Evolutionary conservation across 2,888 invertebrate genomes (phyloP), one percentile per base, ranked within the genome.

Genomic region (Lasioglossum calceatum): DNA sequence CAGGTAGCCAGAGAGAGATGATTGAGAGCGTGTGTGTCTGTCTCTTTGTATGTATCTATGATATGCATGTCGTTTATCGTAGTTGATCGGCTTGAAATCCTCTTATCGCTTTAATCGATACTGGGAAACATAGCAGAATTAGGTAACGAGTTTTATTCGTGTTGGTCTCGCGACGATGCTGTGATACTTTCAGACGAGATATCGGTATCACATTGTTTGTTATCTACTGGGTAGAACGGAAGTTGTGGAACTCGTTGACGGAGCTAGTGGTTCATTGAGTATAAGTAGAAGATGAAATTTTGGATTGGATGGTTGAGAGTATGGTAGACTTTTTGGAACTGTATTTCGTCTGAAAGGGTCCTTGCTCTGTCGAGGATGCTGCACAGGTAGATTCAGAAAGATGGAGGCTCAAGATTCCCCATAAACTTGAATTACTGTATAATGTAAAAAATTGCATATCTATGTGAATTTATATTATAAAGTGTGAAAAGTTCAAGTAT

Each of bases 261-360:
- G 50, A 50, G 50, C 50, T 27, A 1, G 27, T 27, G 61, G 16
- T 61, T 16, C 27, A n/a, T 70, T 1, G 39, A 39, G 67, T 19
- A 10, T 4, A 70, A 23, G 4, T 39, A 12, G 39, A 10, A 23
- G 36, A 67, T 67, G 67, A 36, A 67, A 36, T 23, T 19, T 36
- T 14, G 14, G 27, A 14, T 61, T 5, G 4, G 8, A 23, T 36
- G 67, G 19, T 67, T 32, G 27, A 61, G 27, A 16, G 32, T 27
- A 42, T 42, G 42, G 19, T 19, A 19, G 10, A 70, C 12, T 67
- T 67, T 67, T 23, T 10, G 36, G 19, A 10, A 19, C 12, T 39
- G 70, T 70, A 42, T 70, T 70, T 70, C 70, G 39, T 70, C 70
- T 70, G 70, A 70, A 70, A 70, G 70, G 10, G 70, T 39, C 70